Evolutionary conservation across 2,888 invertebrate species (phyloP), one percentile per base, ranked within the genome.

Genomic region (Cheilosia grossa): DNA sequence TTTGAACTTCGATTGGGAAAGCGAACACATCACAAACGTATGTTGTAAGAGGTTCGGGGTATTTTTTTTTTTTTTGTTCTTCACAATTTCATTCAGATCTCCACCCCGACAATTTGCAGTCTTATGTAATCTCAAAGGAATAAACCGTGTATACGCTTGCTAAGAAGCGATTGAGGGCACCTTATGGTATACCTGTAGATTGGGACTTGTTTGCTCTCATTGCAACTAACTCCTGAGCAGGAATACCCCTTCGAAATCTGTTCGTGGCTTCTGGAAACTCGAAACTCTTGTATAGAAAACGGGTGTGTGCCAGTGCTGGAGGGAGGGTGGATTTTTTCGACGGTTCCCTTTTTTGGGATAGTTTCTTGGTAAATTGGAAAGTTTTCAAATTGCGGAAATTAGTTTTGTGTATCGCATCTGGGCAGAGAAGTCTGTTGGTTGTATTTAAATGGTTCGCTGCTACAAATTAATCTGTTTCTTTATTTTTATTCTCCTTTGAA

Each of bases 1-100:
- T 87, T 87, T 87, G 87, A 87, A 87, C 87, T 87, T 86, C 87
- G 86, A 86, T 87, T 86, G 73, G 77, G 73, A 80, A 86, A 51
- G 58, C 69, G 81, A 81, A 77, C 69, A 85, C 81, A 81, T 85
- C 81, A 85, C 66, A 77, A 85, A 69, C 81, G 74, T 85, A 85
- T 85, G 85, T 72, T 72, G 81, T 66, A 63, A 56, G 33, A 63
- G 66, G 51, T 58, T 58, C n/a, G 4, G 1, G 51, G 51, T 69
- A 49, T 80, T 56, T 58, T 33, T 9, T 24, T 49, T 3, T 24
- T 7, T 10, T 33, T 42, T 15, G 59, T 37, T 51, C 27, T 7
- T 27, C 7, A 5, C 5, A 27, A 27, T 27, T 7, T 7, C 30
- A 5, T 40, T 19, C 47, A 56, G n/a, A 19, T 17, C 19, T 47